phyloP scores from a whole-genome alignment of 2,113 vertebrate genomes.

The Pluvianellus socialis region DNA sequence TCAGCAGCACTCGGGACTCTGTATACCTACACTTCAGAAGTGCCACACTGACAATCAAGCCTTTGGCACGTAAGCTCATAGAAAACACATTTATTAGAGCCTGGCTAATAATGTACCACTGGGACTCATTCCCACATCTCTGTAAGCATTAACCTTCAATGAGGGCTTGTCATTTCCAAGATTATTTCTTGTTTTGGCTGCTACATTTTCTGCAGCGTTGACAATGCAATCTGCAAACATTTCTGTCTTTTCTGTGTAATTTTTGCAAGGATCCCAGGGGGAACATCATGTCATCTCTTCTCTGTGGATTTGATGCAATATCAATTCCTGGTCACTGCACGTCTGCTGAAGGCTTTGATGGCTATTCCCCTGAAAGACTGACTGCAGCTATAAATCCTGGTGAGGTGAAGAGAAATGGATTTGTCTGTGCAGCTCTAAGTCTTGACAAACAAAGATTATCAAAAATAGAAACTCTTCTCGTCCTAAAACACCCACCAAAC shows the following conservation, averaged over 20 bases:
- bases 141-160: background rate
- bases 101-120: background rate
- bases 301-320: background rate
- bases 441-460: background rate
- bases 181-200: background rate
- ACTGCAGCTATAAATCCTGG: background rate
- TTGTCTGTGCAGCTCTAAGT: background rate
- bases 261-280: background rate
- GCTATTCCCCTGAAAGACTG: background rate
- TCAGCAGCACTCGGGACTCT: fast-evolving
- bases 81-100: background rate
- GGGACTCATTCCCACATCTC: background rate
- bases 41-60: too few relatives aligned
- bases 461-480: background rate
- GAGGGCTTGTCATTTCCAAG: background rate
- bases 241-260: background rate
- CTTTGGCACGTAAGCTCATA: background rate
- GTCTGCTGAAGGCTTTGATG: background rate
- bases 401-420: background rate
- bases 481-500: background rate
- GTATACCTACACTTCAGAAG: background rate
- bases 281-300: background rate
- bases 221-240: background rate
- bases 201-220: background rate
- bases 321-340: background rate